phyloP scores from a whole-genome alignment of 2,113 vertebrate genomes.

The Dicrurus megarhynchus region DNA sequence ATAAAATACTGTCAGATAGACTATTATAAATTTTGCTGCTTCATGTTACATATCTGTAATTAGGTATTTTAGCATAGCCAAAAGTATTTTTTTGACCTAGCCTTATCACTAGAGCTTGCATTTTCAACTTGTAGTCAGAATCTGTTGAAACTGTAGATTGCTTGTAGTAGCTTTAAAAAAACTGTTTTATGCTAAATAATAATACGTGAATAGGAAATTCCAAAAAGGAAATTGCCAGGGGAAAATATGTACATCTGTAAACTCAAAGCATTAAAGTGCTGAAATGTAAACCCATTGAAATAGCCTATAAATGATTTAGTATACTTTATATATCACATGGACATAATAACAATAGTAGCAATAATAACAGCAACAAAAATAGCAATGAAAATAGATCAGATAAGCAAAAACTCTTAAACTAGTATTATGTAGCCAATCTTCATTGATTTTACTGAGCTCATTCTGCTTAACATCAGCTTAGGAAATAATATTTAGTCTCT shows the following conservation, averaged over 20 bases:
- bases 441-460: not conserved
- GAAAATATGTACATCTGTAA: not conserved
- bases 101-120: not conserved
- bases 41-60: not conserved
- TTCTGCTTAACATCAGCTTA: not conserved
- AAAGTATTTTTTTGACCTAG: not conserved
- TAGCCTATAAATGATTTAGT: not conserved
- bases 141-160: not conserved
- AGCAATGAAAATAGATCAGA: not conserved
- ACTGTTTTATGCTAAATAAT: not conserved
- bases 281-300: not conserved
- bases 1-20: not conserved
- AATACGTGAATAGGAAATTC: not conserved
- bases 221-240: rapidly evolving
- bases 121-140: not conserved
- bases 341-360: not conserved
- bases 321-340: not conserved
- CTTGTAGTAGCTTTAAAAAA: not conserved
- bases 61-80: not conserved
- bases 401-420: not conserved
- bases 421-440: not conserved
- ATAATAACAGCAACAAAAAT: not conserved
- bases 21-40: not conserved
- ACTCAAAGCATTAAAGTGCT: not conserved
- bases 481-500: not conserved